phyloP scores from a whole-genome alignment of 1,140 invertebrate genomes.

The Teleopsis dalmanni region DNA sequence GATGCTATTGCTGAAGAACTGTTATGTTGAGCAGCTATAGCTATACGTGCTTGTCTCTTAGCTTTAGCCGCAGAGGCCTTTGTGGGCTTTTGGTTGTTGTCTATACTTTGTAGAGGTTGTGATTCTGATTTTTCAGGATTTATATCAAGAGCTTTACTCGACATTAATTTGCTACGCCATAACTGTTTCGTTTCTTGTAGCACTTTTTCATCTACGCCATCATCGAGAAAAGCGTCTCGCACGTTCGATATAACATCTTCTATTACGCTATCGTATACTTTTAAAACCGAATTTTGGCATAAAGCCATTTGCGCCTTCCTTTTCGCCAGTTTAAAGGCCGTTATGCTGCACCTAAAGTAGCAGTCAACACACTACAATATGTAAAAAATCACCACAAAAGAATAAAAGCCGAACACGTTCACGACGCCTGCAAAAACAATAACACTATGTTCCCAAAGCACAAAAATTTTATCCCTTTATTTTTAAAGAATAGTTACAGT shows the following conservation, averaged over 20 bases:
- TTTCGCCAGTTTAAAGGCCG: background rate
- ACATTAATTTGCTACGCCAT: constrained; percentile 82
- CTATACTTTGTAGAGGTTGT: constrained; percentile 47
- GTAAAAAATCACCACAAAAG: too few species aligned
- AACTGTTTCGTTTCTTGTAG: constrained; percentile 87
- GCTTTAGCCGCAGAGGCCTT: too few species aligned
- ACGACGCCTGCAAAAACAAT: too few species aligned
- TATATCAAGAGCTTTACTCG: constrained; percentile 77
- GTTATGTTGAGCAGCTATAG: too few species aligned
- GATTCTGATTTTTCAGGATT: constrained; percentile 55
- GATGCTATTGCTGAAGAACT: too few species aligned
- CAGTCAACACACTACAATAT: too few species aligned
- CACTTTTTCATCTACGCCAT: constrained; percentile 95
- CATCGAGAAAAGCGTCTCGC: constrained; percentile 89
- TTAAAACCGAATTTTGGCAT: constrained; percentile 42
- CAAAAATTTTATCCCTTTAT: too few species aligned
- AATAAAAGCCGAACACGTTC: too few species aligned
- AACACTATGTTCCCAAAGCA: too few species aligned
- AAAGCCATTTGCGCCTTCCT: background rate
- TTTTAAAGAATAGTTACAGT: too few species aligned
- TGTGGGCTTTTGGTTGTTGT: constrained; percentile 49
- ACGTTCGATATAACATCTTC: constrained; percentile 92
- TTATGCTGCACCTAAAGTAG: too few species aligned
- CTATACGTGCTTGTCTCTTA: too few species aligned
- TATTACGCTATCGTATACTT: constrained; percentile 89